Evolutionary conservation across 2,113 vertebrate species (phyloP).

Genomic region (Isichthys henryi): DNA sequence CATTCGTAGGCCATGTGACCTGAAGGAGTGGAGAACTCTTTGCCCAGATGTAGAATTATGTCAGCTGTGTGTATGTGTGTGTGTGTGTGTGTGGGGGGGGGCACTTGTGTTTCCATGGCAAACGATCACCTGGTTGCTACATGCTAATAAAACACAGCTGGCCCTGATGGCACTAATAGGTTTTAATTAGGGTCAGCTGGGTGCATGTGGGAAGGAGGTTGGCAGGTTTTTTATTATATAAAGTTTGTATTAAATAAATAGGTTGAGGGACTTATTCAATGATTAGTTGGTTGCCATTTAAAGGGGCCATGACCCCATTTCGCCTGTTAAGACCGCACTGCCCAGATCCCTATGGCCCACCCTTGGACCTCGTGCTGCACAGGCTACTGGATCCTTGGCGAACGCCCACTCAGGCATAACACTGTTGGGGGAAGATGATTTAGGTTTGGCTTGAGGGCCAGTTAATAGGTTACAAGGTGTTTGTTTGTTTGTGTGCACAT

Average conservation of each 20-base stretch:
- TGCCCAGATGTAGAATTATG: not conserved
- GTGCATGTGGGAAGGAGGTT: not conserved
- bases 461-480: not conserved
- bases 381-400: not conserved
- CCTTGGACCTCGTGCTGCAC: not conserved
- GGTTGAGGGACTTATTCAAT: not conserved
- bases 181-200: slow-evolving; percentile 5
- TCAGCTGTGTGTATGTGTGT: not conserved
- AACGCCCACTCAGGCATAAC: not conserved
- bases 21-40: not conserved
- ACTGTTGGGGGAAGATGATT: not conserved
- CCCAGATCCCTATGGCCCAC: not conserved
- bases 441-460: not conserved
- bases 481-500: not conserved
- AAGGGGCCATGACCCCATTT: not conserved
- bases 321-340: not conserved
- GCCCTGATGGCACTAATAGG: not conserved
- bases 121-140: not conserved
- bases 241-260: not conserved
- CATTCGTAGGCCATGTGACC: not conserved
- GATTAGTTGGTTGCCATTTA: not conserved
- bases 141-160: not conserved
- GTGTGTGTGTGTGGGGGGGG: not conserved
- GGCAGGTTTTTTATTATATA: not conserved
- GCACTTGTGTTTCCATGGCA: not conserved